Conservation (phyloP, 2,797 vertebrate species). For the Myotis myotis region DNA sequence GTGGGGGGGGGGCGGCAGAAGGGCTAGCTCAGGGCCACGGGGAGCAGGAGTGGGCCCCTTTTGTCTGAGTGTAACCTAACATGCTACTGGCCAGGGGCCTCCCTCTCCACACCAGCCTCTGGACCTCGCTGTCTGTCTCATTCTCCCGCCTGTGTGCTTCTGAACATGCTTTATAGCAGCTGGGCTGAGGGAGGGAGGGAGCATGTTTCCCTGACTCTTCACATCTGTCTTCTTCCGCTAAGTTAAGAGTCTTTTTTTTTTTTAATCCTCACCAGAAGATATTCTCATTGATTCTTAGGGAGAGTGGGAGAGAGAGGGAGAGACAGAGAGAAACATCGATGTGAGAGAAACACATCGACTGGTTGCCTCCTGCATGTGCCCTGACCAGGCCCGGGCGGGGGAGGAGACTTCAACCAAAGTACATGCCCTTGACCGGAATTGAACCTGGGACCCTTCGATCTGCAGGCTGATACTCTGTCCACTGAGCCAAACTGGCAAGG, state of each 20-base stretch:
- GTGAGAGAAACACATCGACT: too few species aligned
- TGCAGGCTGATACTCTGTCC: too few species aligned
- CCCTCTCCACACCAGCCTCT: not conserved
- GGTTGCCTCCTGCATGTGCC: too few species aligned
- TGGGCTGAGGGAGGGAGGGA: not conserved
- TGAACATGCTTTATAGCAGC: not conserved
- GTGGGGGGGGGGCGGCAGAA: not conserved
- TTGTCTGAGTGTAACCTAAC: not conserved
- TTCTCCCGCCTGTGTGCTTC: not conserved
- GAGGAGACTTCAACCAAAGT: too few species aligned
- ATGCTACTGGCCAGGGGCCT: not conserved
- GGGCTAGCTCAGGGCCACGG: not conserved
- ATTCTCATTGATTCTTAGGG: too few species aligned
- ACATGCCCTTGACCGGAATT: too few species aligned
- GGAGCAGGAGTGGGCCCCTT: not conserved
- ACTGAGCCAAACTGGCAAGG: too few species aligned
- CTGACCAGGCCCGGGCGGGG: too few species aligned
- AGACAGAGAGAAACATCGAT: too few species aligned
- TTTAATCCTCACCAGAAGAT: too few species aligned
- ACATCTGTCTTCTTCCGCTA: not conserved
- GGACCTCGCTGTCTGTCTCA: not conserved
- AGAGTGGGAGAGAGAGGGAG: too few species aligned
- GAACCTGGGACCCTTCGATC: too few species aligned
- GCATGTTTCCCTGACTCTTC: not conserved
- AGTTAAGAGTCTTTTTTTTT: not conserved